Percentiles rank a stretch among this genome's conserved stretches.
Evolutionary conservation across 2,113 vertebrate species (phyloP).

Genomic region (Neoarius graeffei): DNA sequence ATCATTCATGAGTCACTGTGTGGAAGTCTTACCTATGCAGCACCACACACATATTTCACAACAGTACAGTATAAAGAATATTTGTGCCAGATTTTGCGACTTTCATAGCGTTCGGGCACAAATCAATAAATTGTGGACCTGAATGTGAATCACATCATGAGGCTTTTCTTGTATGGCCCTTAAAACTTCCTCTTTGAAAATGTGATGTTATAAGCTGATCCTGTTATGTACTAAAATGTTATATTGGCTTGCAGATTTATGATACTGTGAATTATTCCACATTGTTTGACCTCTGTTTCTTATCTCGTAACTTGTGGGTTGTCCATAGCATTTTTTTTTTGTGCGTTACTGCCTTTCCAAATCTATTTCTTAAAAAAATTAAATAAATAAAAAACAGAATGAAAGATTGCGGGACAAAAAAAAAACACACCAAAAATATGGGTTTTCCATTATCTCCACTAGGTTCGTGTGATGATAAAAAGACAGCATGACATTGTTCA

Average conservation of each 20-base stretch:
- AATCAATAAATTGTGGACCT: not conserved
- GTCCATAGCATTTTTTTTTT: not conserved
- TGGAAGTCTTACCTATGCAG: not conserved
- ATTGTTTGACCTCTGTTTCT: not conserved
- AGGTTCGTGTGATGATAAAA: constrained; percentile 18
- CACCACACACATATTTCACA: not conserved
- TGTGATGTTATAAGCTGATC: not conserved
- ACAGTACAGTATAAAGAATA: not conserved
- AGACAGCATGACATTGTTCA: constrained; percentile 13
- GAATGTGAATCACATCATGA: not conserved
- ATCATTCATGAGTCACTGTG: not conserved
- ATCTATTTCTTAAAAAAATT: not conserved
- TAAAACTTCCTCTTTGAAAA: not conserved
- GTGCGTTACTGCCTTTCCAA: not conserved
- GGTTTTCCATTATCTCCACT: constrained; percentile 18
- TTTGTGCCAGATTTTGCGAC: not conserved
- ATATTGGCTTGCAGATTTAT: not conserved
- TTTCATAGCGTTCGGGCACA: not conserved
- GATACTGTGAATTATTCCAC: not conserved
- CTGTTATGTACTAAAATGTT: not conserved
- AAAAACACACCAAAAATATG: not conserved
- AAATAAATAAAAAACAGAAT: not conserved
- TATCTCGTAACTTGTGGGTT: not conserved
- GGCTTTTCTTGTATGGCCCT: not conserved
- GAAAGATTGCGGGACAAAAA: not conserved